Evolutionary conservation across 2,888 invertebrate genomes (phyloP), one percentile per base, ranked within the genome.

Genomic region (Girardia tigrina): DNA sequence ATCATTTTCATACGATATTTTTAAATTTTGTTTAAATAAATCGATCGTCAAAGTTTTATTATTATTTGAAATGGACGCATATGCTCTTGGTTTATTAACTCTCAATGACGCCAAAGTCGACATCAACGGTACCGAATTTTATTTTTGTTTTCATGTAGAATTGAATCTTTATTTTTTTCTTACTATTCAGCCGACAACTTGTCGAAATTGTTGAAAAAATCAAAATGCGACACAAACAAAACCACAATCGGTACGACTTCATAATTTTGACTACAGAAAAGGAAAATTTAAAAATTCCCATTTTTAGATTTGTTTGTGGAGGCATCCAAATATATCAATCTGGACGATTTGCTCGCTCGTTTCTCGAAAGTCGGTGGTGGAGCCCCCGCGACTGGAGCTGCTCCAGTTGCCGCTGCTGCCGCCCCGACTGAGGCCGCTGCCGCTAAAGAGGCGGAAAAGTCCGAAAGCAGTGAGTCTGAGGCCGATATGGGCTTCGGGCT

Each of bases 31-130:
- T n/a, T n/a, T n/a, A n/a, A n/a, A n/a, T n/a, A n/a, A n/a, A n/a
- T n/a, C n/a, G n/a, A n/a, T n/a, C n/a, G n/a, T n/a, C n/a, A n/a
- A n/a, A n/a, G n/a, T n/a, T n/a, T n/a, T n/a, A n/a, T n/a, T n/a
- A n/a, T n/a, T n/a, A n/a, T n/a, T n/a, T n/a, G n/a, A n/a, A n/a
- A n/a, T n/a, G n/a, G n/a, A n/a, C n/a, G n/a, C n/a, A n/a, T 56
- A 56, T 56, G 56, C 56, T 8, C 23, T 56, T 20, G 56, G 20
- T 16, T 56, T 56, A 56, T 56, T 56, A 16, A 23, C 56, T 56
- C 23, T 56, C 20, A 56, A 56, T 23, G 56, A 56, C 56, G 56
- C 56, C 23, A 56, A 56, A 56, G 56, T 56, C 56, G 56, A 56
- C 4, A 56, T 56, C 56, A 56, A 4, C 23, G 56, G 56, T 56